Conservation (phyloP, 2,888 invertebrate species). For the Gnatocerus cornutus region DNA sequence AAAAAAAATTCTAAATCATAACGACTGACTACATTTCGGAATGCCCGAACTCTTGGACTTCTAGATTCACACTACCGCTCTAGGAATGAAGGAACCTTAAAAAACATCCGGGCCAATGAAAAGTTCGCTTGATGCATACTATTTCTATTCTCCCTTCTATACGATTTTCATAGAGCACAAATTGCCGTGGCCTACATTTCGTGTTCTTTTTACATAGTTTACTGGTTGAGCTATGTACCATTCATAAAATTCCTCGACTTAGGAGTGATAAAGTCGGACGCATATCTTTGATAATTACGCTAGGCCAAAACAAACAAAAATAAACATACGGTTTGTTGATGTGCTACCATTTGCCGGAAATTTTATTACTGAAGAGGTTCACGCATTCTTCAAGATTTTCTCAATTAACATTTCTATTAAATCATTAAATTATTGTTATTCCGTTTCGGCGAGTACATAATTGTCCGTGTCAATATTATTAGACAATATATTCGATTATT, state of each 20-base stretch:
- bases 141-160: slow-evolving; percentile 57
- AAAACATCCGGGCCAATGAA: slow-evolving; percentile 67
- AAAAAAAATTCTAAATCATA: slow-evolving; percentile 51
- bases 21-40: slow-evolving; percentile 58
- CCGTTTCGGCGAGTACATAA: too few species aligned
- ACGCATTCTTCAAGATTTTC: slow-evolving; percentile 18
- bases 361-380: slow-evolving; percentile 24
- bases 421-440: too few species aligned
- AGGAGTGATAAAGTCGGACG: slow-evolving; percentile 40
- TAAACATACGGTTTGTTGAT: slow-evolving; percentile 27
- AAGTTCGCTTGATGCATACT: slow-evolving; percentile 54
- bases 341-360: slow-evolving; percentile 27
- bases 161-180: slow-evolving; percentile 60
- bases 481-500: slow-evolving; percentile 1
- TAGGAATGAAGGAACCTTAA: slow-evolving; percentile 66
- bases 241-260: slow-evolving; percentile 66
- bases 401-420: too few species aligned
- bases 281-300: slow-evolving; percentile 50
- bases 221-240: slow-evolving; percentile 65
- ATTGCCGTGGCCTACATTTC: slow-evolving; percentile 52
- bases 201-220: slow-evolving; percentile 60
- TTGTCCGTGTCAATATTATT: too few species aligned
- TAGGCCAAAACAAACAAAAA: slow-evolving; percentile 39
- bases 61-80: slow-evolving; percentile 64
- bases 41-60: slow-evolving; percentile 62